A percentile compares a stretch with the other conserved stretches of the same genome.
phyloP scores from a whole-genome alignment of 2,888 invertebrate genomes.

The Keiferia lycopersicella region DNA sequence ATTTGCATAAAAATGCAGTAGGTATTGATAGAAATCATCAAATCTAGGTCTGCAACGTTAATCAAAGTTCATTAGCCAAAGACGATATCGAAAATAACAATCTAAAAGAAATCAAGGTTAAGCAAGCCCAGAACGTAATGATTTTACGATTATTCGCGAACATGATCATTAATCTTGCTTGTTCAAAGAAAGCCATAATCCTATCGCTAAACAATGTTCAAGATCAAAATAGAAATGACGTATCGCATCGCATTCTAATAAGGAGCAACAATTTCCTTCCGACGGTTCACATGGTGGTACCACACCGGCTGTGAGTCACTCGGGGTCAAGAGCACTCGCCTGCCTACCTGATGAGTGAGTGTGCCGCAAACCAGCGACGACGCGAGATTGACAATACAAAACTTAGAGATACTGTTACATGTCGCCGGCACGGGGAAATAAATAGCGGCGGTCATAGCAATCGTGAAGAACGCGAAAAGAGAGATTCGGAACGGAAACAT shows the following conservation, averaged over 20 bases:
- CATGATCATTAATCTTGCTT: not conserved
- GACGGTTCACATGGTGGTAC: constrained; percentile 28
- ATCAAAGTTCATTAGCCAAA: constrained; percentile 19
- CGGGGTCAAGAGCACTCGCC: constrained; percentile 73
- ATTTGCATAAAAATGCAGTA: constrained; percentile 21
- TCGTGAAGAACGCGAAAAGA: not conserved
- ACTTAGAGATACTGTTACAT: constrained; percentile 1
- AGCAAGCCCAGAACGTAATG: too few relatives aligned
- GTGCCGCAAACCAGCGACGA: constrained; percentile 28
- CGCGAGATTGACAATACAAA: constrained; percentile 18
- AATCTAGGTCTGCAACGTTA: constrained; percentile 23
- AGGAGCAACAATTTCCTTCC: constrained; percentile 31
- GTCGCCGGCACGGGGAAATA: not conserved
- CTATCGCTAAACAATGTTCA: not conserved
- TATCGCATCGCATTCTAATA: constrained; percentile 24
- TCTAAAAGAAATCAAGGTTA: not conserved
- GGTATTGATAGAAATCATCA: constrained; percentile 19
- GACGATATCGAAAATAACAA: not conserved
- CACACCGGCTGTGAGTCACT: constrained; percentile 58
- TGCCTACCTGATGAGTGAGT: constrained; percentile 31
- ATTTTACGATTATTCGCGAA: too few relatives aligned
- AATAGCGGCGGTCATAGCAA: not conserved
- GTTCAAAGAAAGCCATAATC: not conserved
- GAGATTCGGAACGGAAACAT: not conserved
- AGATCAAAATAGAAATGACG: constrained; percentile 26